Conservation (phyloP, 2,888 invertebrate genomes). For the Blera fallax region DNA sequence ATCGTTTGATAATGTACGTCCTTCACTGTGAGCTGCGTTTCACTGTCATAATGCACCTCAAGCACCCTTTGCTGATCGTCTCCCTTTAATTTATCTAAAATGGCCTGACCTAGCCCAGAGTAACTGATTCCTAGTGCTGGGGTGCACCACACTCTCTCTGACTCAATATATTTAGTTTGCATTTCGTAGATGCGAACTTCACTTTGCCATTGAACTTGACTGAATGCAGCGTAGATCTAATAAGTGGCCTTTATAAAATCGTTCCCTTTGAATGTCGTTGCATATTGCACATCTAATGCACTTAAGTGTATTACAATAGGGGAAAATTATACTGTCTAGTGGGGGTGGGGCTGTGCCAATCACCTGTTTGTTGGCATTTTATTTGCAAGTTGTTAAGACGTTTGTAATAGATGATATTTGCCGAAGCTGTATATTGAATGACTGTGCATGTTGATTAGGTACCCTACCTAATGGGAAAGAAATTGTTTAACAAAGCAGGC, state of each 20-base stretch:
- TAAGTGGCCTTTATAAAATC: constrained; percentile 65
- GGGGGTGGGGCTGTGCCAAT: no score
- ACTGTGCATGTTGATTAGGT: no score
- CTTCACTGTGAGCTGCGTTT: constrained; percentile 32
- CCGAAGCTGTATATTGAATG: no score
- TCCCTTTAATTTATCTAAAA: constrained; percentile 25
- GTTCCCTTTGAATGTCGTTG: no score
- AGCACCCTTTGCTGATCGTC: constrained; percentile 48
- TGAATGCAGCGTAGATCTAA: constrained; percentile 3
- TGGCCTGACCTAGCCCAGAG: constrained; percentile 29
- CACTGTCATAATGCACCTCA: constrained; percentile 69
- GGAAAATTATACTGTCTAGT: no score
- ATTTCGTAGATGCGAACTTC: neutral
- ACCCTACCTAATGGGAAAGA: no score
- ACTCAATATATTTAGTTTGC: neutral
- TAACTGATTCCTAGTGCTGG: neutral
- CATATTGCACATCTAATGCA: no score
- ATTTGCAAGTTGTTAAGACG: no score
- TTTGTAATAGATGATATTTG: no score
- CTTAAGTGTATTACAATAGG: no score
- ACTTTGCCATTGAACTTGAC: neutral
- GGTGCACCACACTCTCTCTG: constrained; percentile 26
- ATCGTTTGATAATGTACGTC: constrained; percentile 64
- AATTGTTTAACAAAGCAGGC: no score
- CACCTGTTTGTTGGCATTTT: no score